A percentile compares a stretch with the other conserved stretches of the same genome.
Conservation (phyloP, 2,888 invertebrate species). For the Idaea dimidiata region DNA sequence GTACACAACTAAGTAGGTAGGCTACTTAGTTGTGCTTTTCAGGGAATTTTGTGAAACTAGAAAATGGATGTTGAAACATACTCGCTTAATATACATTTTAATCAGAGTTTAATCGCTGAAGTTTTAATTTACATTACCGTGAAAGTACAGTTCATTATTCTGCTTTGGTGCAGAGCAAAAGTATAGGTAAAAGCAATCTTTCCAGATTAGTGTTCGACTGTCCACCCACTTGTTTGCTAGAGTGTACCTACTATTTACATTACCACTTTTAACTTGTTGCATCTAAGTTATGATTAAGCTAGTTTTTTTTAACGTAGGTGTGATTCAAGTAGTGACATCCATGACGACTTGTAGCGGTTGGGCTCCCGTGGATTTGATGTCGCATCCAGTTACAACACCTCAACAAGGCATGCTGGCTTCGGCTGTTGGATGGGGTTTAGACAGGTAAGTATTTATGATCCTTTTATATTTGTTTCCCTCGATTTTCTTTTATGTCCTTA, state of each 20-base stretch:
- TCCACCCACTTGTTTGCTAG: neutral
- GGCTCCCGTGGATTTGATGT: conserved; percentile 58
- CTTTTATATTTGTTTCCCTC: too few species aligned
- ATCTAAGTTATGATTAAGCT: neutral
- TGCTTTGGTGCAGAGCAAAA: neutral
- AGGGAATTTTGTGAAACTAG: too few species aligned
- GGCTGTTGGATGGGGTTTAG: conserved; percentile 67
- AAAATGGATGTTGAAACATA: too few species aligned
- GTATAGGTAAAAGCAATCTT: neutral
- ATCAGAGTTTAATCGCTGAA: neutral
- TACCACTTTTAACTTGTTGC: neutral
- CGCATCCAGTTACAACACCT: conserved; percentile 49
- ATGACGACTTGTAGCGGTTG: conserved; percentile 57
- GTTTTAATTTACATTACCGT: neutral
- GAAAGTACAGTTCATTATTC: neutral
- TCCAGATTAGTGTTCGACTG: neutral
- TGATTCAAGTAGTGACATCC: conserved; percentile 58
- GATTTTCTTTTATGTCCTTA: too few species aligned
- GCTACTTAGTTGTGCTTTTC: too few species aligned
- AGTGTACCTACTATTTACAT: neutral
- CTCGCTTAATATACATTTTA: too few species aligned
- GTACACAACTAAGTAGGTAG: too few species aligned
- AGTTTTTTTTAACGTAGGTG: conserved; percentile 37
- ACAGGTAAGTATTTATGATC: conserved; percentile 42
- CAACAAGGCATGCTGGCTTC: conserved; percentile 41